A percentile compares a stretch with the other conserved stretches of the same genome.
phyloP scores from a whole-genome alignment of 35 echinoderm and acorn worm species.

The Apostichopus japonicus region DNA sequence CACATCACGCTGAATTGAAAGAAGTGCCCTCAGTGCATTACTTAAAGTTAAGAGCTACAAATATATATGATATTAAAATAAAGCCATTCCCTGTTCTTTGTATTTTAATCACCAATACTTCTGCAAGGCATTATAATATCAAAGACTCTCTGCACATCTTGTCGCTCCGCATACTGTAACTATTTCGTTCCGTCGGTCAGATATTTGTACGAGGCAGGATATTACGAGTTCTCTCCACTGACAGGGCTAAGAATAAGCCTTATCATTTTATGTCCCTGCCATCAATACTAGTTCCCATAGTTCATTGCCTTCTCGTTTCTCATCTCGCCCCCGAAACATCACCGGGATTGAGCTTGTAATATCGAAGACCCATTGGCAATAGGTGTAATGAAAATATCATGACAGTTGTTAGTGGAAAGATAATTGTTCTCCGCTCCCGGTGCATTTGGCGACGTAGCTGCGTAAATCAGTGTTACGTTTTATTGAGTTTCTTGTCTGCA shows the following conservation, averaged over 20 bases:
- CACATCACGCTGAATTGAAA: too few relatives aligned
- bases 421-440: conserved; percentile 17
- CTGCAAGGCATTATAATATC: too few relatives aligned
- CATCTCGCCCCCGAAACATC: not conserved
- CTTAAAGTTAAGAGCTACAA: too few relatives aligned
- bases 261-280: not conserved
- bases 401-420: conserved; percentile 17
- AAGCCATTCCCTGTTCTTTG: too few relatives aligned
- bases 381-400: conserved; percentile 49
- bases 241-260: too few relatives aligned
- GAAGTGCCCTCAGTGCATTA: too few relatives aligned
- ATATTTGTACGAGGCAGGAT: not conserved
- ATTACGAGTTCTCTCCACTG: too few relatives aligned
- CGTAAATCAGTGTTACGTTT: conserved; percentile 39
- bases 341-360: not conserved
- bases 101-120: too few relatives aligned
- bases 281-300: not conserved
- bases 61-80: too few relatives aligned
- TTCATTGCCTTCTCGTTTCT: conserved; percentile 17
- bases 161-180: too few relatives aligned
- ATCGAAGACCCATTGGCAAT: conserved; percentile 11
- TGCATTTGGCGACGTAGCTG: not conserved
- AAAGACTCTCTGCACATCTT: too few relatives aligned
- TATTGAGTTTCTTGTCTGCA: conserved; percentile 25
- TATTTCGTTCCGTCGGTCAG: not conserved